Percentiles rank a stretch among this genome's conserved stretches.
phyloP scores from a whole-genome alignment of 2,797 vertebrate genomes.

The Gymnopithys bicolor region DNA sequence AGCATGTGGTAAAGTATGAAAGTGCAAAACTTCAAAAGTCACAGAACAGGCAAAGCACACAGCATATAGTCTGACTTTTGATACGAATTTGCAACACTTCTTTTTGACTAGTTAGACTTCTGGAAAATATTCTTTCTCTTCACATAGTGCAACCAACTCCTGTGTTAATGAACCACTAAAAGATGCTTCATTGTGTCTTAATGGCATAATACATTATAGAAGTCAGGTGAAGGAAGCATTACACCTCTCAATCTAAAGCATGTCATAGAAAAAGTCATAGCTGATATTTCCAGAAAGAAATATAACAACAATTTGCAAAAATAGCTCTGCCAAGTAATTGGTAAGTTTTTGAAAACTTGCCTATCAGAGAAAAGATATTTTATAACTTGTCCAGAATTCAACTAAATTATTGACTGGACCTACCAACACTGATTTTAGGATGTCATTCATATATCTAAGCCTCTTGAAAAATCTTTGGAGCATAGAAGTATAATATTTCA shows the following conservation, averaged over 20 bases:
- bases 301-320: not conserved
- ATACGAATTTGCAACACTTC: not conserved
- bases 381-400: not conserved
- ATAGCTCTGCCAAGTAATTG: not conserved
- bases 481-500: not conserved
- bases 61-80: not conserved
- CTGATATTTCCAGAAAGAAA: conserved; percentile 3
- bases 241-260: conserved; percentile 23
- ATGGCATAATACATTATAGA: conserved; percentile 33
- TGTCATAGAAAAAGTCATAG: not conserved
- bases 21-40: not conserved
- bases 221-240: conserved; percentile 42
- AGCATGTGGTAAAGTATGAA: not conserved
- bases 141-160: not conserved
- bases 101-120: not conserved
- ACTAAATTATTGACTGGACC: not conserved
- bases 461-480: not conserved
- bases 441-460: not conserved
- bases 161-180: conserved; percentile 54
- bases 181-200: conserved; percentile 57
- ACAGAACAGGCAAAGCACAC: not conserved
- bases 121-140: not conserved
- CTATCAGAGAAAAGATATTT: not conserved
- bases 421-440: not conserved
- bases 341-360: not conserved